Percentiles rank a stretch among this genome's conserved stretches.
Conservation (phyloP, 2,888 invertebrate genomes). For the Mechanitis messenoides region DNA sequence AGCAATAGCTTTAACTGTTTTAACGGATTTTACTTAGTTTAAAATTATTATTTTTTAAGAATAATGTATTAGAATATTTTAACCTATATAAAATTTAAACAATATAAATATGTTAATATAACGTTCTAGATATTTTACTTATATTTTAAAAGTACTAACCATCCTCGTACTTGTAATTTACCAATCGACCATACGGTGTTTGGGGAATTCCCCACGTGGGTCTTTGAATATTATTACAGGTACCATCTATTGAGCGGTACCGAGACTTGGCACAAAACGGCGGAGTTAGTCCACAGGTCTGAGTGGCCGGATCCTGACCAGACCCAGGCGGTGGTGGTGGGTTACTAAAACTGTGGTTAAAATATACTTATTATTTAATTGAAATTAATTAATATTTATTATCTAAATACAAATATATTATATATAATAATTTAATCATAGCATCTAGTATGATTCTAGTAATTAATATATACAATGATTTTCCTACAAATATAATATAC, state of each 20-base stretch:
- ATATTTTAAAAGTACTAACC: conserved; percentile 61
- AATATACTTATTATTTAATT: background rate
- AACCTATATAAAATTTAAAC: too few species aligned
- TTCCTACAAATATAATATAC: too few species aligned
- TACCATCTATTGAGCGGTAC: conserved; percentile 89
- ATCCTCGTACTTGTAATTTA: conserved; percentile 81
- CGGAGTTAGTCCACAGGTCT: conserved; percentile 69
- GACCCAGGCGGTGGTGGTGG: conserved; percentile 63
- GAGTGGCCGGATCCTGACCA: conserved; percentile 58
- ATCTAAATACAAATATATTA: background rate
- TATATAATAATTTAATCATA: too few species aligned
- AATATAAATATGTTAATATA: too few species aligned
- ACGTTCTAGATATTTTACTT: background rate
- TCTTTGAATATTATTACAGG: conserved; percentile 93
- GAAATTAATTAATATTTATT: background rate
- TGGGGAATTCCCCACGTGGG: conserved; percentile 89
- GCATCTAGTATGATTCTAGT: too few species aligned
- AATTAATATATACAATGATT: too few species aligned
- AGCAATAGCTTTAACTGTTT: too few species aligned
- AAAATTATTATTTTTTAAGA: too few species aligned
- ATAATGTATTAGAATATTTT: too few species aligned
- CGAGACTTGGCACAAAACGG: conserved; percentile 72
- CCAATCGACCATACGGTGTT: conserved; percentile 80
- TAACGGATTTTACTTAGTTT: too few species aligned
- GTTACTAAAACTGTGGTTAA: conserved; percentile 55